Evolutionary conservation across 2,113 vertebrate species (phyloP), one percentile per base, ranked within the genome.

Genomic region (Nematolebias whitei): DNA sequence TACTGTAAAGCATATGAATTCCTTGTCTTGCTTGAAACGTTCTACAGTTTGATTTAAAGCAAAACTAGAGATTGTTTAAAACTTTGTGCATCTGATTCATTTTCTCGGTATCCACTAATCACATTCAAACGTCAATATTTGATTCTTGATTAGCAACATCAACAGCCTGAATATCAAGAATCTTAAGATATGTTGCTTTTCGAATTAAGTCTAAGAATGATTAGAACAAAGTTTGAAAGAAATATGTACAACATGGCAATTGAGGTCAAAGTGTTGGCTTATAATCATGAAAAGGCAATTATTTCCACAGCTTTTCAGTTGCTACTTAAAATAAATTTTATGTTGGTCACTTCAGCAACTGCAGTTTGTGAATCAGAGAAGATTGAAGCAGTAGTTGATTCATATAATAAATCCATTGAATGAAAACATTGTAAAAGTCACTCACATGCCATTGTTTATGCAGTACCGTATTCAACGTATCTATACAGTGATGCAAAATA

Each of bases 21-120:
- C 16, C 18, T 50, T n/a, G 14, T 7, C 50, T 32, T 40, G 41
- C 24, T 56, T 53, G 23, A 58, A 65, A 60, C 20, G 50, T n/a
- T 67, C 50, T 5, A 11, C 16, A 43, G 51, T 53, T 62, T 63
- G 52, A 57, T 41, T 57, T 41, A 41, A 41, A 50, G 23, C 13
- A 13, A 22, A 10, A 20, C 41, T 44, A 44, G 18, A 44, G 41
- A 44, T 18, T 44, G 11, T 47, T 8, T 15, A 51, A 51, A 26
- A 26, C 49, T 15, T 16, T 29, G 15, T 32, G 15, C 15, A 29
- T 52, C 16, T 52, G 14, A 29, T 20, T 20, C 44, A 20, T 47
- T 19, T 47, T 47, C 19, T 20, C 20, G n/a, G 43, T 18, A n/a
- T 6, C 7, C 43, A 20, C n/a, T 20, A 20, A 47, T 47, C 15